phyloP scores from a whole-genome alignment of 2,797 vertebrate species.

The Capromys pilorides region DNA sequence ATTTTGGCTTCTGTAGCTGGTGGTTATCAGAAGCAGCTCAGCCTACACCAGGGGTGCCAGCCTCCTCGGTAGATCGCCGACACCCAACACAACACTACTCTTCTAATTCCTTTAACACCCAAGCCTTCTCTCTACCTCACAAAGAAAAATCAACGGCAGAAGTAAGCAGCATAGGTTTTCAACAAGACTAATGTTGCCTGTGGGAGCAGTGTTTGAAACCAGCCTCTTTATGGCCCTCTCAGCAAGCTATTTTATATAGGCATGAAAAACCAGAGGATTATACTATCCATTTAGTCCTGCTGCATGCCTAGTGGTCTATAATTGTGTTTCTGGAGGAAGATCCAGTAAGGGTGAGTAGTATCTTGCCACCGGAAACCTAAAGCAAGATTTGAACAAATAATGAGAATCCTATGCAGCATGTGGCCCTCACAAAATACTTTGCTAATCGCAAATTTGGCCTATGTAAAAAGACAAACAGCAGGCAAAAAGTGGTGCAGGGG shows the following conservation, averaged over 20 bases:
- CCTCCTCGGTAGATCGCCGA: constrained; percentile 4
- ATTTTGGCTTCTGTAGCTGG: constrained; percentile 87
- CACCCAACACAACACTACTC: neutral
- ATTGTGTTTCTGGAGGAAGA: constrained; percentile 80
- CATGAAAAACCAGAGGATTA: constrained; percentile 76
- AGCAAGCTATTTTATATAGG: constrained; percentile 74
- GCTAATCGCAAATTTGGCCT: constrained; percentile 75
- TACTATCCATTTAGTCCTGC: constrained; percentile 73
- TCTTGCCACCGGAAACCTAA: constrained; percentile 80
- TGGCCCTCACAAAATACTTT: constrained; percentile 81
- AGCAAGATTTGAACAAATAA: constrained; percentile 85
- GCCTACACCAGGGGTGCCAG: constrained; percentile 75
- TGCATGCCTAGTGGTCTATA: constrained; percentile 81
- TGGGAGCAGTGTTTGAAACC: constrained; percentile 78
- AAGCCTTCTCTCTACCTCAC: constrained; percentile 47
- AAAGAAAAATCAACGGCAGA: constrained; percentile 61
- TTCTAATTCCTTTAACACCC: constrained; percentile 45
- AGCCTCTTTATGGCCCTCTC: constrained; percentile 67
- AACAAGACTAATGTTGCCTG: constrained; percentile 75
- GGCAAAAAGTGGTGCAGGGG: neutral
- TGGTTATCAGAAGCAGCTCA: constrained; percentile 82
- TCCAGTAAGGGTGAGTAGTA: constrained; percentile 77
- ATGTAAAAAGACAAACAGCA: constrained; percentile 77
- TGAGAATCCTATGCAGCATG: constrained; percentile 84
- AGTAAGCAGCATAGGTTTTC: constrained; percentile 74